These are phyloP conservation scores for Trachymyrmex septentrionalis DNA, from an alignment of 1,140 invertebrate species.

Conservation along the genomic window DNA sequence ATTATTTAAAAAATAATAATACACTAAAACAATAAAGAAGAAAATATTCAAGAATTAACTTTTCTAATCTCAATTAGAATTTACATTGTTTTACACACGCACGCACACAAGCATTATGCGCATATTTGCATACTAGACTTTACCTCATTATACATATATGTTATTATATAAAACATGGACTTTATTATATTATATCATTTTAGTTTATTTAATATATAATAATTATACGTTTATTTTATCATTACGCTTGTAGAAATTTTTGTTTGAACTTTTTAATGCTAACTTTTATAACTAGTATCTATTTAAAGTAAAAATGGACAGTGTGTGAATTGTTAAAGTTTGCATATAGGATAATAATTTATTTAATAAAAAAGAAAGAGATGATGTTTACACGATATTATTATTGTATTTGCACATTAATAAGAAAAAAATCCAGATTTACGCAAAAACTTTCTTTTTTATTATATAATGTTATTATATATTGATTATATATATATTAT, in stretches of 20 bases:
- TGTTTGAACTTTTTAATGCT: not conserved
- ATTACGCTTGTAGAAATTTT: not conserved
- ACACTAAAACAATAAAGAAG: no score
- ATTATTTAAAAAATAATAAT: not conserved
- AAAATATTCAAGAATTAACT: not conserved
- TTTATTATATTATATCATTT: not conserved
- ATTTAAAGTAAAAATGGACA: not conserved
- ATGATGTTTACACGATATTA: not conserved
- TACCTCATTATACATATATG: not conserved
- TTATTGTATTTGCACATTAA: not conserved
- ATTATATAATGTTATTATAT: not conserved
- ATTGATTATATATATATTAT: not conserved
- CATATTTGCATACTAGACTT: not conserved
- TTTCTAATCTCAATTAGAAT: conserved; percentile 6
- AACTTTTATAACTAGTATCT: not conserved
- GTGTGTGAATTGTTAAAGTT: not conserved
- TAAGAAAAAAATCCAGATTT: not conserved
- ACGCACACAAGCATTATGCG: not conserved
- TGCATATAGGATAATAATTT: not conserved
- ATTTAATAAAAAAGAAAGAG: not conserved
- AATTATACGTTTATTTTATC: not conserved
- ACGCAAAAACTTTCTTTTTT: not conserved
- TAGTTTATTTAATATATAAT: not conserved
- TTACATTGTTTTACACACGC: not conserved
- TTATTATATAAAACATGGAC: not conserved